These are phyloP conservation scores for Lordiphosa andalusiaca DNA, from an alignment of 2,888 invertebrate genomes.

Conservation along the genomic window DNA sequence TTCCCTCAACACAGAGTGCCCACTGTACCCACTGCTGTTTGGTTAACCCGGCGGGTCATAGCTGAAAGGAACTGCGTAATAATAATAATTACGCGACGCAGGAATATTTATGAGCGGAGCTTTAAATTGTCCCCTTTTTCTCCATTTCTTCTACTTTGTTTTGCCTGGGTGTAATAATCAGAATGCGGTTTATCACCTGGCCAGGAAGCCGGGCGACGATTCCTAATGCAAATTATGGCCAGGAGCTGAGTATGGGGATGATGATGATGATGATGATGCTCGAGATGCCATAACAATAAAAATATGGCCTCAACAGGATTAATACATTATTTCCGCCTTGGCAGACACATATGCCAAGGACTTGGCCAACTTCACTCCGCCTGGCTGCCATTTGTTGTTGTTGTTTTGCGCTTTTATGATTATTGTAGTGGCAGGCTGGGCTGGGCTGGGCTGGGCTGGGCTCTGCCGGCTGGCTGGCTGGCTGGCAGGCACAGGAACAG, in stretches of 20 bases:
- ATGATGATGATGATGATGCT: slow-evolving; percentile 6
- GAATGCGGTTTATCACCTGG: slow-evolving; percentile 49
- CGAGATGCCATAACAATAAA: slow-evolving; percentile 74
- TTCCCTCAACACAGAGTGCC: too few species aligned
- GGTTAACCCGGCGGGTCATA: slow-evolving; percentile 13
- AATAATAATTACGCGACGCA: slow-evolving; percentile 61
- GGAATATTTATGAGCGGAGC: slow-evolving; percentile 51
- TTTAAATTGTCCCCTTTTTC: slow-evolving; percentile 36
- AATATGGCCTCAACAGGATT: slow-evolving; percentile 80
- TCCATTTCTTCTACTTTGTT: slow-evolving; percentile 5
- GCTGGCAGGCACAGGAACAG: not conserved
- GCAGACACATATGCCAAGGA: slow-evolving; percentile 9
- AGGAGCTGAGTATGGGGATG: slow-evolving; percentile 3
- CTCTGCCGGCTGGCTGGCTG: not conserved
- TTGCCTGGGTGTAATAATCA: slow-evolving; percentile 31
- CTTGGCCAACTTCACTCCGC: slow-evolving; percentile 7
- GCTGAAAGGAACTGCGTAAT: slow-evolving; percentile 63
- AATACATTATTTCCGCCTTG: slow-evolving; percentile 77
- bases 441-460: too few species aligned
- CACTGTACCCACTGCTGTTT: slow-evolving; percentile 2
- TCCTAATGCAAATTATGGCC: slow-evolving; percentile 38
- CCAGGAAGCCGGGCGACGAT: slow-evolving; percentile 18
- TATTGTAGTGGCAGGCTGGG: slow-evolving; percentile 57
- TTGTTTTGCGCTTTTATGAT: slow-evolving; percentile 70
- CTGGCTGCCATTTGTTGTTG: slow-evolving; percentile 28